phyloP scores from a whole-genome alignment of 2,113 vertebrate genomes.

The Vicugna pacos region DNA sequence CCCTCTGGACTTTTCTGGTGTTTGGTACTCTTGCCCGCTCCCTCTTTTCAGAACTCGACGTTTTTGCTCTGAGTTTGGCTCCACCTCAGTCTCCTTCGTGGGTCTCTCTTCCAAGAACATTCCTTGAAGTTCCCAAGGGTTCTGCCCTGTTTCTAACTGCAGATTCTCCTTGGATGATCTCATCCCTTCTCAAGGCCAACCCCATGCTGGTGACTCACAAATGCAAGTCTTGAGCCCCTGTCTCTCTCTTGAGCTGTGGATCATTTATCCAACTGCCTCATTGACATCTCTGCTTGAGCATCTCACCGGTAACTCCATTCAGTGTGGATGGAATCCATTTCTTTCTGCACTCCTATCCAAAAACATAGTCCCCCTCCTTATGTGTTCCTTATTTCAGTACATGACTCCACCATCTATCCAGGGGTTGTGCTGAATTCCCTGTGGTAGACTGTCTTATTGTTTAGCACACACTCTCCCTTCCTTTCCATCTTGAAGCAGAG shows the following conservation, averaged over 20 bases:
- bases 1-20: background rate
- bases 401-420: background rate
- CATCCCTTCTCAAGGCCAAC: background rate
- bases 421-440: background rate
- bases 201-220: slow-evolving; percentile 40
- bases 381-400: background rate
- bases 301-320: background rate
- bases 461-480: background rate
- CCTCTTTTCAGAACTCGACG: background rate
- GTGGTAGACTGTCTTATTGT: background rate
- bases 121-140: slow-evolving; percentile 1
- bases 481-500: background rate
- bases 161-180: background rate
- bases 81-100: background rate
- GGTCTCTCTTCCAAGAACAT: slow-evolving; percentile 12
- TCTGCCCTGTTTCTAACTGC: background rate
- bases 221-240: background rate
- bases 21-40: background rate
- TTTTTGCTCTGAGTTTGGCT: background rate
- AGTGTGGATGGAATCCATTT: background rate
- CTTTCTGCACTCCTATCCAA: background rate
- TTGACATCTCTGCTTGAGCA: background rate
- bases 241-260: background rate
- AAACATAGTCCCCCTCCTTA: background rate
- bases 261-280: background rate